Conservation (phyloP, 2,888 invertebrate genomes). For the Seladonia tumulorum region DNA sequence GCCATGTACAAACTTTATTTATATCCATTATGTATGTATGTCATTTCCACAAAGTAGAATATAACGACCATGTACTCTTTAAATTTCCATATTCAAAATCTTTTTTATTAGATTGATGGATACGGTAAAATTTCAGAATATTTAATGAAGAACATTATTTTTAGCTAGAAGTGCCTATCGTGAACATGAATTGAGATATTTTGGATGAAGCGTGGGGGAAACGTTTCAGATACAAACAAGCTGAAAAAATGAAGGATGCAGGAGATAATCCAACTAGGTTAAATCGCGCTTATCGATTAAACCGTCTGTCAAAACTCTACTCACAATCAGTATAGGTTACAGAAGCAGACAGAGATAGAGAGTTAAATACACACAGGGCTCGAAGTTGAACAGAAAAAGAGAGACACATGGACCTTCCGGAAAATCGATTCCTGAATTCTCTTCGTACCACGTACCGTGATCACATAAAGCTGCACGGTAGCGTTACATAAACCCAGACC, state of each 20-base stretch:
- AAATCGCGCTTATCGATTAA: constrained; percentile 26
- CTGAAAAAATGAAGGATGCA: not conserved
- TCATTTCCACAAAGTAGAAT: not conserved
- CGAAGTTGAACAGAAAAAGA: not conserved
- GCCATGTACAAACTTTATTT: not conserved
- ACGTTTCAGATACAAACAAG: not conserved
- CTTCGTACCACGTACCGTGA: not conserved
- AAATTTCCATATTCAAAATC: not conserved
- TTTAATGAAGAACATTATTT: not conserved
- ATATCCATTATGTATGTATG: not conserved
- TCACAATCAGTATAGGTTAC: constrained; percentile 4
- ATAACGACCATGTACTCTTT: not conserved
- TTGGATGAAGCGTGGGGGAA: not conserved
- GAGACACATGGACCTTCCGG: constrained; percentile 2
- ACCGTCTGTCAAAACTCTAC: constrained; percentile 1
- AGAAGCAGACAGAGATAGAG: not conserved
- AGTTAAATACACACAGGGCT: not conserved
- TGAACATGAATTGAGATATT: not conserved
- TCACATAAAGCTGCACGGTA: constrained; percentile 8
- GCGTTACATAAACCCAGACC: not conserved
- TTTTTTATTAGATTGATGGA: not conserved
- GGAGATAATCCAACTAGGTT: constrained; percentile 15
- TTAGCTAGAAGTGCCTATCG: not conserved
- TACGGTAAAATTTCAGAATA: not conserved
- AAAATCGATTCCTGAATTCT: constrained; percentile 27